Percentiles rank a stretch among this genome's conserved stretches.
Evolutionary conservation across 2,797 vertebrate genomes (phyloP).

Genomic region (Acrossocheilus wenchowensis): DNA sequence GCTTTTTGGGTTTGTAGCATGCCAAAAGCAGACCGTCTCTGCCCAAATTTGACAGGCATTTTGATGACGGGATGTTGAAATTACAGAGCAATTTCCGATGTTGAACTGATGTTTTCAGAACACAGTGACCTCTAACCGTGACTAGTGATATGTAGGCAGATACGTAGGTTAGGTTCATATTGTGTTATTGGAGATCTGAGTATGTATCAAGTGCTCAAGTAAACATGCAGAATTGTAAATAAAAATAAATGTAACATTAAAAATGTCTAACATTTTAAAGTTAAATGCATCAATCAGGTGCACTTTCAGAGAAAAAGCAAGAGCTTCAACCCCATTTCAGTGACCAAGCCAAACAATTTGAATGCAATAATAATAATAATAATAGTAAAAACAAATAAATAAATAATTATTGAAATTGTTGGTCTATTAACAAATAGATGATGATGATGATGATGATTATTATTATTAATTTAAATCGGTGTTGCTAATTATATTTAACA

Average conservation of each 20-base stretch:
- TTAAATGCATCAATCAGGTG: background rate
- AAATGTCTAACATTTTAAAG: background rate
- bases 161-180: background rate
- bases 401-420: background rate
- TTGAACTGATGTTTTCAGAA: background rate
- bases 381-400: too few species aligned
- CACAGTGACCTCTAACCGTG: background rate
- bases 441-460: too few species aligned
- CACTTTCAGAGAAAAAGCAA: background rate
- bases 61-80: conserved; percentile 28
- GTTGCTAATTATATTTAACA: too few species aligned
- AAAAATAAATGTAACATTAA: background rate
- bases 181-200: background rate
- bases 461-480: too few species aligned
- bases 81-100: conserved; percentile 25
- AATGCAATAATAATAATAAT: too few species aligned
- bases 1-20: background rate
- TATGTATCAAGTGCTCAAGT: background rate
- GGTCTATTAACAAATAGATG: background rate
- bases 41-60: background rate
- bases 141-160: background rate
- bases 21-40: background rate
- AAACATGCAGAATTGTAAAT: background rate
- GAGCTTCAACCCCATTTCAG: background rate
- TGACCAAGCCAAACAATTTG: background rate